Evolutionary conservation across 2,113 vertebrate species (phyloP), one percentile per base, ranked within the genome.

Genomic region (Tretioscincus oriximinensis): DNA sequence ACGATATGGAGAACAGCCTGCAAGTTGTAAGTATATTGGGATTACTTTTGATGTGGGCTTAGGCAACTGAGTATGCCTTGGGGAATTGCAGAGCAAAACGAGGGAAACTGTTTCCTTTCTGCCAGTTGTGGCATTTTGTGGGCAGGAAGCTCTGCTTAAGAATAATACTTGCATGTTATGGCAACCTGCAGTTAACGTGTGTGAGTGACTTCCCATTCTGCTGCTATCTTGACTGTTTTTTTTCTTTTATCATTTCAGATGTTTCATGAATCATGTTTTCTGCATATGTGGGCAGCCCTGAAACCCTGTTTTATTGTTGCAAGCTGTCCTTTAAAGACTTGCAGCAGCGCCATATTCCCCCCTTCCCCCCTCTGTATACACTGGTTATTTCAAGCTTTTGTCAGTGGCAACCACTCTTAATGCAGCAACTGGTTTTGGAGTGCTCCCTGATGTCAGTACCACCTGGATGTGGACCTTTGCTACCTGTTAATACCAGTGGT

Each of bases 1-100:
- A 94, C 95, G 98, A 95, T 99, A 99, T 85, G 98, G 98, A 90
- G 98, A 99, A 95, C 98, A 99, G 95, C 98, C 98, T 90, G 98
- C 98, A 86, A 99, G 98, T 94, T 99, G 98, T 99, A 92, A 97
- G 98, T 98, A 93, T 93, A 91, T 81, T 35, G 35, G 0, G 72
- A 31, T 26, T 73, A 73, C 68, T 18, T 51, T 11, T 1, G 71
- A 24, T 73, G 31, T 58, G 72, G n/a, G 0, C 0, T 67, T n/a
- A 60, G 78, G 67, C 45, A 41, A 14, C 5, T 4, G 58, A 41
- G 29, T 21, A 69, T 29, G 69, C 45, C 41, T 29, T 41, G 28
- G 21, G 31, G 29, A 60, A n/a, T 14, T 9, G 12, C 51, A 9
- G 20, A 0, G 65, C 1, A 0, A 1, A 21, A 78, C 21, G 41